Conservation (phyloP, 2,888 invertebrate genomes). For the Tinea pellionella region DNA sequence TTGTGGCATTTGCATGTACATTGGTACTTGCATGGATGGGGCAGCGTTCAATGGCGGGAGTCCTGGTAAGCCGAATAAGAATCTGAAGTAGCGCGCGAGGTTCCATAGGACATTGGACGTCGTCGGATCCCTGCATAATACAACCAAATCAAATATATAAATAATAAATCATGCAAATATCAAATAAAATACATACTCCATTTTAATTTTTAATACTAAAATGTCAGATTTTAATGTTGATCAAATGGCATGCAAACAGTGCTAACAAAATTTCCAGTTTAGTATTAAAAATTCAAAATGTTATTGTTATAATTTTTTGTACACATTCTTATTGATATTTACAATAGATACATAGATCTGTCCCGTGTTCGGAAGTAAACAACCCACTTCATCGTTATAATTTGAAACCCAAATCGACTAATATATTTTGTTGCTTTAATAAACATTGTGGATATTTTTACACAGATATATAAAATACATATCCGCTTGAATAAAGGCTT, state of each 20-base stretch:
- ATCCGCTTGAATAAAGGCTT: not conserved
- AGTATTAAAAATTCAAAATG: not conserved
- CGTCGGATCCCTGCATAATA: conserved; percentile 61
- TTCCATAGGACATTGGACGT: conserved; percentile 67
- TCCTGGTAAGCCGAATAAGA: conserved; percentile 56
- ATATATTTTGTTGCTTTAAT: not conserved
- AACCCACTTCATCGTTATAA: too few species aligned
- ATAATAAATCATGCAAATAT: conserved; percentile 27
- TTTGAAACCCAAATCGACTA: not conserved
- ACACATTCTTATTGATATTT: conserved; percentile 49
- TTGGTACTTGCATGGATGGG: conserved; percentile 55
- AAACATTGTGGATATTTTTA: not conserved
- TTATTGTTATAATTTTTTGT: not conserved
- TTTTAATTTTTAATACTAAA: not conserved
- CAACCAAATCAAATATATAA: conserved; percentile 24
- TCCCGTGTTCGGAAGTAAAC: not conserved
- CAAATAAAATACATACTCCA: conserved; percentile 25
- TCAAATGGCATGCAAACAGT: too few species aligned
- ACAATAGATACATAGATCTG: conserved; percentile 25
- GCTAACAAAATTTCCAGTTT: not conserved
- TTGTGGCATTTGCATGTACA: conserved; percentile 45
- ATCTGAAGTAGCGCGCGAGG: conserved; percentile 64
- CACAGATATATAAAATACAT: not conserved
- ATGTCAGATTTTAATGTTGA: too few species aligned
- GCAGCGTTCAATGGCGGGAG: conserved; percentile 46